Evolutionary conservation across 2,113 vertebrate species (phyloP).

Genomic region (Labeo catla): DNA sequence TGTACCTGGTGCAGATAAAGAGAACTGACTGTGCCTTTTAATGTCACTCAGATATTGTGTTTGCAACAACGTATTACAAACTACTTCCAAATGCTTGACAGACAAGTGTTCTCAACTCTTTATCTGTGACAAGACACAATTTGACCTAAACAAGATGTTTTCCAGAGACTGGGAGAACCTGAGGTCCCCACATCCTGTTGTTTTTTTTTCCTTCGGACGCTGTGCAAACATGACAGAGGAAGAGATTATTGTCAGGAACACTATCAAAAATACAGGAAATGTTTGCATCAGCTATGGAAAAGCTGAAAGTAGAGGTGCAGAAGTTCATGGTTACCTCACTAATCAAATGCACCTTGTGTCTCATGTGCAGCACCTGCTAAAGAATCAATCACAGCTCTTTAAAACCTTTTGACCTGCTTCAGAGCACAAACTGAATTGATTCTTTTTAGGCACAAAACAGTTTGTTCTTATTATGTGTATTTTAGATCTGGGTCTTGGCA

Average conservation of each 20-base stretch:
- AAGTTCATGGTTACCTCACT: neutral
- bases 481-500: neutral
- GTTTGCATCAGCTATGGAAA: neutral
- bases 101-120: neutral
- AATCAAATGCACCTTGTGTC: neutral
- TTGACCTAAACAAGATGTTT: neutral
- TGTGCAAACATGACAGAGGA: neutral
- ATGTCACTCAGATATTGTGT: neutral
- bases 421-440: constrained; percentile 10
- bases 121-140: neutral
- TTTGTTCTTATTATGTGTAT: constrained; percentile 8
- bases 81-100: neutral
- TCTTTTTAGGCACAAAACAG: neutral
- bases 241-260: constrained; percentile 2
- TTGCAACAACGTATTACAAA: neutral
- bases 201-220: too few species aligned
- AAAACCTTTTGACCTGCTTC: neutral
- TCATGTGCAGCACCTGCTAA: neutral
- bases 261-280: neutral
- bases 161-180: neutral
- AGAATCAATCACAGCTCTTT: constrained; percentile 9
- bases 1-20: neutral
- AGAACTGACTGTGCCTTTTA: neutral
- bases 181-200: neutral
- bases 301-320: neutral